A percentile compares a stretch with the other conserved stretches of the same genome.
Conservation (phyloP, 2,113 vertebrate genomes). For the Bucco capensis region DNA sequence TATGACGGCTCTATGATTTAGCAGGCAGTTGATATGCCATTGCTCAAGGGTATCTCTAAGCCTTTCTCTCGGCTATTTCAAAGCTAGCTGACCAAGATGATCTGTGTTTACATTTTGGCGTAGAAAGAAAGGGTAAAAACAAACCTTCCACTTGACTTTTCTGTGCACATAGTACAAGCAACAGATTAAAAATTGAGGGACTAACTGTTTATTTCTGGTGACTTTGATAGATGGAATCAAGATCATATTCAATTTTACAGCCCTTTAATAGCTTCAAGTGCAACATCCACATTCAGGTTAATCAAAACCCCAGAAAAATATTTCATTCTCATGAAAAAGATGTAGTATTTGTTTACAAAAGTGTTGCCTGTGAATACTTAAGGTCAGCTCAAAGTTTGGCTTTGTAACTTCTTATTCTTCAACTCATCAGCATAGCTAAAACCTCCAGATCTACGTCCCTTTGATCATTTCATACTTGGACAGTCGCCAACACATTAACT, state of each 20-base stretch:
- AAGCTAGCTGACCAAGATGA: neutral
- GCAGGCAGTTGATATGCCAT: neutral
- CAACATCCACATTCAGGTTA: neutral
- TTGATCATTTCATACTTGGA: constrained; percentile 30
- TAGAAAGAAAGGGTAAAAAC: neutral
- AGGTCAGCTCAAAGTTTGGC: neutral
- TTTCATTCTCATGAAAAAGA: neutral
- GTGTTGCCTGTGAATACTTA: neutral
- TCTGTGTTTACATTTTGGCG: neutral
- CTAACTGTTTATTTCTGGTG: neutral
- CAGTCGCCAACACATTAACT: neutral
- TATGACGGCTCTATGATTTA: neutral
- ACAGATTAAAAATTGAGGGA: neutral
- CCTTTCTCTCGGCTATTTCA: neutral
- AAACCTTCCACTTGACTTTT: neutral
- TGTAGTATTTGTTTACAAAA: neutral
- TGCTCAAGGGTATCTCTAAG: neutral
- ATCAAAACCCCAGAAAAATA: neutral
- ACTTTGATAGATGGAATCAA: neutral
- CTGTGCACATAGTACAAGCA: neutral
- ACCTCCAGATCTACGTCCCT: neutral
- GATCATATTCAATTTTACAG: neutral
- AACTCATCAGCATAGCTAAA: neutral
- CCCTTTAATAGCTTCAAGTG: neutral
- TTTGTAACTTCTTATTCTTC: constrained; percentile 1